Evolutionary conservation across 2,888 invertebrate genomes (phyloP).

Genomic region (Stegophylla sp.): DNA sequence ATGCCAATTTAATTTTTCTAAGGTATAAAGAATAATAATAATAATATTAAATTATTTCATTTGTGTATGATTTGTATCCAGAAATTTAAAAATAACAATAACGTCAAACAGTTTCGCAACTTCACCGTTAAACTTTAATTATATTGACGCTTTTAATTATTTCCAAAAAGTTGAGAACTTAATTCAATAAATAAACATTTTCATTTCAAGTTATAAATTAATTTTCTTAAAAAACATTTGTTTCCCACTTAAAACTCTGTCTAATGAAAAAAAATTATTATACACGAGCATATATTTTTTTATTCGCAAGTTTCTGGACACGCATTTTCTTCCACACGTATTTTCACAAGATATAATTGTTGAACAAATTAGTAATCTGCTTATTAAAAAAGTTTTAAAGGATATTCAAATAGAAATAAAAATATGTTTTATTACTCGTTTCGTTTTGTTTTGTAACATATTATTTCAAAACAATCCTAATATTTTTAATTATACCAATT

Average conservation of each 20-base stretch:
- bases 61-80: no score
- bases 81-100: no score
- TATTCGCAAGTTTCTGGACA: background rate
- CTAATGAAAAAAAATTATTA: background rate
- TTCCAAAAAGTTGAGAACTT: no score
- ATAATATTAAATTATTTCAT: no score
- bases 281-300: background rate
- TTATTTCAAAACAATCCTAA: background rate
- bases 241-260: background rate
- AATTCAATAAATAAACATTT: background rate
- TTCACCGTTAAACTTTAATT: no score
- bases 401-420: background rate
- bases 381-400: constrained; percentile 25
- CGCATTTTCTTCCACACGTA: background rate
- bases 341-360: background rate
- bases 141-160: no score
- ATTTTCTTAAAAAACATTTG: background rate
- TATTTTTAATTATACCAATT: no score
- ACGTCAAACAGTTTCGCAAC: no score
- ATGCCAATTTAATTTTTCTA: no score
- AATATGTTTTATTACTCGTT: background rate
- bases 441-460: background rate
- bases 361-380: constrained; percentile 2
- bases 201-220: background rate
- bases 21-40: no score